Percentiles rank a stretch among this genome's conserved stretches.
Evolutionary conservation across 1,140 invertebrate species (phyloP).

Genomic region (Anoplolepis gracilipes): DNA sequence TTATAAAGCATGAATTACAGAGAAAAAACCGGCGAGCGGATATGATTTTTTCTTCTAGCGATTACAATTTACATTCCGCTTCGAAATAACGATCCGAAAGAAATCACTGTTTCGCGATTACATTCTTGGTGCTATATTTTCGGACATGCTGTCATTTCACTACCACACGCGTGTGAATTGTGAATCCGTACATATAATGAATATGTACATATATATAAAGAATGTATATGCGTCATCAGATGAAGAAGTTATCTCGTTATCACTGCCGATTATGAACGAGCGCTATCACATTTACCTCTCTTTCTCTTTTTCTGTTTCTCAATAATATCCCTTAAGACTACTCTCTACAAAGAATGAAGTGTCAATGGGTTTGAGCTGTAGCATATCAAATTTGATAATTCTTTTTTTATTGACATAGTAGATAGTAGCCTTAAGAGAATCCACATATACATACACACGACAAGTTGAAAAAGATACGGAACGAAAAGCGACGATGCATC

Average conservation of each 20-base stretch:
- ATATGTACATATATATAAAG: slow-evolving; percentile 22
- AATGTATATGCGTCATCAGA: slow-evolving; percentile 29
- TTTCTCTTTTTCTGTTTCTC: neutral
- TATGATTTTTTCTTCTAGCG: slow-evolving; percentile 53
- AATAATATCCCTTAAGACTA: slow-evolving; percentile 53
- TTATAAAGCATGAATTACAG: slow-evolving; percentile 30
- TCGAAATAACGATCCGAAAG: slow-evolving; percentile 55
- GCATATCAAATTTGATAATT: slow-evolving; percentile 26
- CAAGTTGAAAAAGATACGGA: slow-evolving; percentile 66
- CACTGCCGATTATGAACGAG: slow-evolving; percentile 69
- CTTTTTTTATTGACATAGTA: slow-evolving; percentile 33
- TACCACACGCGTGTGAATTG: slow-evolving; percentile 15
- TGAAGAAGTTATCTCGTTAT: slow-evolving; percentile 52
- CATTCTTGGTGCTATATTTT: slow-evolving; percentile 68
- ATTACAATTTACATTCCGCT: slow-evolving; percentile 70
- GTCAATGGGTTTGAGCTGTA: slow-evolving; percentile 24
- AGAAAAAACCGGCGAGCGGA: slow-evolving; percentile 34
- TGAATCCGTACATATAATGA: neutral
- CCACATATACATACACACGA: slow-evolving; percentile 43
- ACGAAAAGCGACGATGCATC: slow-evolving; percentile 75
- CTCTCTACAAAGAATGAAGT: slow-evolving; percentile 49
- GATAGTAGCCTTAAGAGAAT: slow-evolving; percentile 60
- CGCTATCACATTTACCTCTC: slow-evolving; percentile 52
- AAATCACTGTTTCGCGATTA: slow-evolving; percentile 58
- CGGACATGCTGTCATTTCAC: slow-evolving; percentile 60